These are phyloP conservation scores for Thamnophis sirtalis DNA, from an alignment of 2,113 vertebrate species.

Conservation along the genomic window DNA sequence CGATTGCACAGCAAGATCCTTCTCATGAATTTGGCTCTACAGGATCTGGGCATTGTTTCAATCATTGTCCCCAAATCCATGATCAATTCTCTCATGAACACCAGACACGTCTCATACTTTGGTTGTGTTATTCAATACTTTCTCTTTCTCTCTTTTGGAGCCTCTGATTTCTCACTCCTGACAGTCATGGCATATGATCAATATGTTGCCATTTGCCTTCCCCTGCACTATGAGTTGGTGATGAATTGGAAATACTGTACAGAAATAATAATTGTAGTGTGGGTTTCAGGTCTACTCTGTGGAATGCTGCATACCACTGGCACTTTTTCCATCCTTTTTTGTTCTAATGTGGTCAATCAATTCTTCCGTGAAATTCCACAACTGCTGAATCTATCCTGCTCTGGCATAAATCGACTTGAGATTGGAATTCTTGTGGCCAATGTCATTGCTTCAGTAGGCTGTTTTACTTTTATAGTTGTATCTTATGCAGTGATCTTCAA, in stretches of 20 bases:
- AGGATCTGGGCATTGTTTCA: background rate
- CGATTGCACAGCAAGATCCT: background rate
- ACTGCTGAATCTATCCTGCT: background rate
- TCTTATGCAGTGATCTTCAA: background rate
- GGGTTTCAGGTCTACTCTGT: background rate
- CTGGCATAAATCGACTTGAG: background rate
- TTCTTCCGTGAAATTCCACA: background rate
- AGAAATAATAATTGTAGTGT: background rate
- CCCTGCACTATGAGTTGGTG: background rate
- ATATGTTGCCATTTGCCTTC: conserved; percentile 17
- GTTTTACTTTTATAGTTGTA: background rate
- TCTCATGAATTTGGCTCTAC: background rate
- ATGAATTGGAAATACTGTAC: background rate
- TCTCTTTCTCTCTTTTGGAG: background rate
- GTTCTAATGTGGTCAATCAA: background rate
- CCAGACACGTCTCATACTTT: background rate
- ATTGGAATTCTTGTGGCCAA: background rate
- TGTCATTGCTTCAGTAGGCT: background rate
- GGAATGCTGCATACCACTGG: background rate
- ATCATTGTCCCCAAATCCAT: background rate
- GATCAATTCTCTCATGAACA: background rate
- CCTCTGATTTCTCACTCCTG: background rate
- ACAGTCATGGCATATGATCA: conserved; percentile 32
- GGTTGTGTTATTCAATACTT: background rate
- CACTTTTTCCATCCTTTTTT: background rate